phyloP scores from a whole-genome alignment of 2,888 invertebrate species.

The Nemapogon koenigi region DNA sequence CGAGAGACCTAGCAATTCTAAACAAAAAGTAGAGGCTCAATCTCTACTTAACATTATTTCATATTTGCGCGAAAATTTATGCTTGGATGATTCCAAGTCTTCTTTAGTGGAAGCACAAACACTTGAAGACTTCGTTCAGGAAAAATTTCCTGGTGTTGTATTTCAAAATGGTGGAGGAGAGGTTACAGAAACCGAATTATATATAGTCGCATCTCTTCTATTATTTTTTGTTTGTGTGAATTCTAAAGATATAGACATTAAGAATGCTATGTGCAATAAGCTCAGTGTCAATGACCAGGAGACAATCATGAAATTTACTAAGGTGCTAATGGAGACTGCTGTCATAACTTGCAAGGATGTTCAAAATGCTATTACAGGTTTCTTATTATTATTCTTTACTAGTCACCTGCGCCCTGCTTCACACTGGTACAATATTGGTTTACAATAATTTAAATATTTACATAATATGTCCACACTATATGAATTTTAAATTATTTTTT shows the following conservation, averaged over 20 bases:
- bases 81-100: slow-evolving; percentile 47
- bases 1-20: slow-evolving; percentile 26
- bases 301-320: slow-evolving; percentile 58
- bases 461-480: background rate
- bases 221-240: slow-evolving; percentile 58
- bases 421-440: background rate
- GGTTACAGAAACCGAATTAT: slow-evolving; percentile 33
- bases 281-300: slow-evolving; percentile 57
- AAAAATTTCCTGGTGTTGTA: slow-evolving; percentile 58
- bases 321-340: slow-evolving; percentile 52
- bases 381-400: no score
- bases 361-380: slow-evolving; percentile 44
- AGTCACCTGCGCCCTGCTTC: no score
- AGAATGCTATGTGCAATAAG: slow-evolving; percentile 61
- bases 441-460: background rate
- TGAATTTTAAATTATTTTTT: background rate
- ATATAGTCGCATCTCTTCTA: slow-evolving; percentile 54
- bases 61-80: slow-evolving; percentile 42
- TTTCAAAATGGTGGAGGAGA: slow-evolving; percentile 39
- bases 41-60: slow-evolving; percentile 39
- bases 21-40: slow-evolving; percentile 29
- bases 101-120: slow-evolving; percentile 41
- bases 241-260: slow-evolving; percentile 58
- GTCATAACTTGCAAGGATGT: slow-evolving; percentile 42
- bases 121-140: slow-evolving; percentile 40